phyloP scores from a whole-genome alignment of 2,113 vertebrate species.

The Dasyornis broadbenti region DNA sequence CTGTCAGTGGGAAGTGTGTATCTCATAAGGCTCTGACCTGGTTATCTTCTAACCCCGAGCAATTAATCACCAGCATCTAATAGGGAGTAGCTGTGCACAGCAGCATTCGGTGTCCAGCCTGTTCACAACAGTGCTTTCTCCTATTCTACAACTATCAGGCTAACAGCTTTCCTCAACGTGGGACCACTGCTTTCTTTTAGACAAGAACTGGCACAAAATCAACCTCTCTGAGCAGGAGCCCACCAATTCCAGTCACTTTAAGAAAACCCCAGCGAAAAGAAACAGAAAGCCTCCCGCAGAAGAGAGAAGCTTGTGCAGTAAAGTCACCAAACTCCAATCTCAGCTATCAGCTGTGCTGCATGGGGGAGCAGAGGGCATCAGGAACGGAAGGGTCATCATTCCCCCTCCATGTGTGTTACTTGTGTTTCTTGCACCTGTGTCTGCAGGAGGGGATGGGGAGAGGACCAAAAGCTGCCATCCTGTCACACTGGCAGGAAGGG shows the following conservation, averaged over 20 bases:
- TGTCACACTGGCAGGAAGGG: fast-evolving
- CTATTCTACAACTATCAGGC: not conserved
- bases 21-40: slow-evolving; percentile 16
- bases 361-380: fast-evolving
- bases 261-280: not conserved
- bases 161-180: fast-evolving
- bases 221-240: not conserved
- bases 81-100: not conserved
- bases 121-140: not conserved
- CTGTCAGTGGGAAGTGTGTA: not conserved
- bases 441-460: not conserved
- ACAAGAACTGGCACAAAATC: not conserved
- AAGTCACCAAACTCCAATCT: not conserved
- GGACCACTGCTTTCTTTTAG: not conserved
- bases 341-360: not conserved
- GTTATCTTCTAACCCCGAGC: not conserved
- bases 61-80: slow-evolving; percentile 37
- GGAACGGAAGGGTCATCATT: not conserved
- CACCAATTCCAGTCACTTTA: not conserved
- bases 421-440: not conserved
- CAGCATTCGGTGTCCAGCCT: not conserved
- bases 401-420: fast-evolving
- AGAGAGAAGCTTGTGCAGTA: not conserved
- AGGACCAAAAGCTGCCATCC: not conserved
- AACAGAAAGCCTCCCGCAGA: not conserved